Conservation (phyloP, 2,797 vertebrate genomes). For the Cyprinella venusta region DNA sequence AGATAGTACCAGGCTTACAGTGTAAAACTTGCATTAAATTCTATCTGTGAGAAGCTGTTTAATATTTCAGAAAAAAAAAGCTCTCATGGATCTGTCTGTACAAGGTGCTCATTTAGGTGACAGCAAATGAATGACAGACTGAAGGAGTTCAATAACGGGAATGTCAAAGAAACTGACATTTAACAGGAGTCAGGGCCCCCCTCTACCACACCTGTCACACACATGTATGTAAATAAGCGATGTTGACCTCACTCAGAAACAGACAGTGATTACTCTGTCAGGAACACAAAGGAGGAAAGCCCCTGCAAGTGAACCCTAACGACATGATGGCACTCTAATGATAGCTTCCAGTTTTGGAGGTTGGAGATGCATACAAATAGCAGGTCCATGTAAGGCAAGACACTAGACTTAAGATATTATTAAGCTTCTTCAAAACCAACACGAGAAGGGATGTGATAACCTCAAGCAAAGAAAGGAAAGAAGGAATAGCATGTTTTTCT, state of each 20-base stretch:
- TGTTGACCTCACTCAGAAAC: slow-evolving; percentile 61
- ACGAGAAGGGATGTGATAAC: not conserved
- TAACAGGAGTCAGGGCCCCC: slow-evolving; percentile 2
- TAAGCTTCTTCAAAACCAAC: slow-evolving; percentile 18
- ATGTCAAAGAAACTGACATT: slow-evolving; percentile 11
- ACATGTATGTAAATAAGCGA: slow-evolving; percentile 59
- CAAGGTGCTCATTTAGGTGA: slow-evolving; percentile 15
- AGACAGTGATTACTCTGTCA: slow-evolving; percentile 64
- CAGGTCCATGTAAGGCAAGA: slow-evolving; percentile 62
- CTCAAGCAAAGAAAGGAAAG: not conserved
- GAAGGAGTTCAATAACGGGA: slow-evolving; percentile 20
- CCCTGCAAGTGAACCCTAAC: slow-evolving; percentile 66
- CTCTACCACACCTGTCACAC: slow-evolving; percentile 8
- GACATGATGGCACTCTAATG: slow-evolving; percentile 61
- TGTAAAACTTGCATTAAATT: not conserved
- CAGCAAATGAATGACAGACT: slow-evolving; percentile 12
- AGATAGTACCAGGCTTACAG: not conserved
- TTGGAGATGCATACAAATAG: slow-evolving; percentile 69
- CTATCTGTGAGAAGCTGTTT: not conserved
- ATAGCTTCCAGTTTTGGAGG: slow-evolving; percentile 66
- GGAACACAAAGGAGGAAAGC: slow-evolving; percentile 65
- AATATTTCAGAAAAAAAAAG: not conserved
- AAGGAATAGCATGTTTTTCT: slow-evolving; percentile 2
- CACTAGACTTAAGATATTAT: slow-evolving; percentile 66
- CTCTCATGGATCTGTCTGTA: not conserved